Conservation (phyloP, 2,888 invertebrate genomes). For the Erannis defoliaria region DNA sequence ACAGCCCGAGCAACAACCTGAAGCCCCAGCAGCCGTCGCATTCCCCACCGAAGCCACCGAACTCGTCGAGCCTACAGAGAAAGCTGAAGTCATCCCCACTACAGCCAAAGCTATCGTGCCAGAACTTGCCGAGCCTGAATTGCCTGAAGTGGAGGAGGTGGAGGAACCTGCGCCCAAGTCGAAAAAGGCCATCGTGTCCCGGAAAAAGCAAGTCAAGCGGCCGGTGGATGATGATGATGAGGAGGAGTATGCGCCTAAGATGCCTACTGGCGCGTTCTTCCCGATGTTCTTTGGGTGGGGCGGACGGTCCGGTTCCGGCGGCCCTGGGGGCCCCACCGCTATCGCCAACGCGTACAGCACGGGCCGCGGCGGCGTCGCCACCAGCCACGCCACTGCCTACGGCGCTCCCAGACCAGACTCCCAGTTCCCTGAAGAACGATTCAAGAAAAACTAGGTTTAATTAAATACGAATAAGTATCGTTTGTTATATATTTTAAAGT, state of each 20-base stretch:
- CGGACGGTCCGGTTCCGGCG: conserved; percentile 64
- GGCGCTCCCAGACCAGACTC: conserved; percentile 85
- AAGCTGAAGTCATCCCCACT: conserved; percentile 63
- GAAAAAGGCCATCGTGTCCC: conserved; percentile 66
- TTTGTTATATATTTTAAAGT: conserved; percentile 34
- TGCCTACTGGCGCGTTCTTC: conserved; percentile 87
- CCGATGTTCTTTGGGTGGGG: conserved; percentile 88
- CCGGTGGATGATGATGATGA: conserved; percentile 83
- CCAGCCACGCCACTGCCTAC: conserved; percentile 91
- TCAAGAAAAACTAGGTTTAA: conserved; percentile 50
- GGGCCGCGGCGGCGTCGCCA: conserved; percentile 90
- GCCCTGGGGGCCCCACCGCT: conserved; percentile 88
- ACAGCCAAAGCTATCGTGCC: conserved; percentile 65
- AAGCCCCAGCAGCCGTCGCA: conserved; percentile 57
- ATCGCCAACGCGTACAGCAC: conserved; percentile 92
- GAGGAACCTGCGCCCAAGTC: conserved; percentile 65
- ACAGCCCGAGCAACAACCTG: conserved; percentile 73
- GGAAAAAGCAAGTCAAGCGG: conserved; percentile 73
- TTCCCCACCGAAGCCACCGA: conserved; percentile 64
- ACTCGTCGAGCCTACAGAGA: conserved; percentile 70
- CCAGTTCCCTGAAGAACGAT: conserved; percentile 57
- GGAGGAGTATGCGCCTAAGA: conserved; percentile 76
- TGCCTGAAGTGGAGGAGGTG: conserved; percentile 72
- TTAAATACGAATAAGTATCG: conserved; percentile 45
- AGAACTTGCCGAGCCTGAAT: conserved; percentile 71